phyloP scores from a whole-genome alignment of 2,113 vertebrate species.

The Morone saxatilis region DNA sequence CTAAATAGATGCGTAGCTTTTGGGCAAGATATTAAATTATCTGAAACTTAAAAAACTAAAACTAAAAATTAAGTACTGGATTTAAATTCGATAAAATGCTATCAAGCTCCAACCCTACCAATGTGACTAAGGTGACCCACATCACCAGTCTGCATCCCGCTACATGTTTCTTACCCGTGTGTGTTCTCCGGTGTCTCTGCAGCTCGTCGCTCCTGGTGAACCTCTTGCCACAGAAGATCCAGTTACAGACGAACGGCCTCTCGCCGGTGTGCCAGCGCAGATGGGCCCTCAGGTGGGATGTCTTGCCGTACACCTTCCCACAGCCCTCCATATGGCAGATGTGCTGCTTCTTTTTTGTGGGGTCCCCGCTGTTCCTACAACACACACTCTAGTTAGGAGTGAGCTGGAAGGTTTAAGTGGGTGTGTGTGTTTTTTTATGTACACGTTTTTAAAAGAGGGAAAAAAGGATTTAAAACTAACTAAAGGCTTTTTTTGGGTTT shows the following conservation, averaged over 20 bases:
- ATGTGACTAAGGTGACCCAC: neutral
- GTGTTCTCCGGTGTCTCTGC: conserved; percentile 97
- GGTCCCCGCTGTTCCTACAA: conserved; percentile 92
- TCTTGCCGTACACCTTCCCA: conserved; percentile 99
- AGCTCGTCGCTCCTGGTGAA: conserved; percentile 98
- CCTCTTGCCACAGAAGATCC: conserved; percentile 98
- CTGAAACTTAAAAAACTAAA: neutral
- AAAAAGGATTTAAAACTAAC: too few species aligned
- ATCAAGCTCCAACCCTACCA: neutral
- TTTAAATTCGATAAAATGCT: neutral
- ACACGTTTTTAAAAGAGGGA: too few species aligned
- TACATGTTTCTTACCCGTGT: conserved; percentile 88
- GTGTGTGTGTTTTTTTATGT: neutral
- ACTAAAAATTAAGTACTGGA: neutral
- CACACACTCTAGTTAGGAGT: conserved; percentile 5
- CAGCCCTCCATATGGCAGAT: conserved; percentile 99
- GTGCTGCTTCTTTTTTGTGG: conserved; percentile 98
- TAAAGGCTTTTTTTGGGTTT: neutral
- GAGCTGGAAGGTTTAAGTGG: neutral
- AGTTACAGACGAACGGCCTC: conserved; percentile 98
- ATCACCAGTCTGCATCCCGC: neutral
- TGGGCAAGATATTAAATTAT: neutral
- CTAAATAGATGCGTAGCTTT: neutral
- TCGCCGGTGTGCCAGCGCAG: conserved; percentile 99
- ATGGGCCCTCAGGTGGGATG: conserved; percentile 97